Percentiles rank a stretch among this genome's conserved stretches.
Conservation (phyloP, 2,888 invertebrate species). For the Drepana falcataria region DNA sequence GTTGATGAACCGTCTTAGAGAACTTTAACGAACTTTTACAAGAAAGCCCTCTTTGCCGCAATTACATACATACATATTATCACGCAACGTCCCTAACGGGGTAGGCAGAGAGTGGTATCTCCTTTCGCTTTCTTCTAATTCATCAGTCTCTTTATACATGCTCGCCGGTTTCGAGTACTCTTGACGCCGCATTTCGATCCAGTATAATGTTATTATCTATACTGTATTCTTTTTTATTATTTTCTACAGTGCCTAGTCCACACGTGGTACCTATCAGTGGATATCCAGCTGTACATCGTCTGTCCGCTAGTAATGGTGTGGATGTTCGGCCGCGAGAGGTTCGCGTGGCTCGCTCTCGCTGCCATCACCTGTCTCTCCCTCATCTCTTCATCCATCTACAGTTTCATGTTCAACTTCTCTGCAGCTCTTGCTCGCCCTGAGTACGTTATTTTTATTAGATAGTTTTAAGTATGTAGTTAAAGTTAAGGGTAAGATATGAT, state of each 20-base stretch:
- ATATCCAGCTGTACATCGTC: constrained; percentile 44
- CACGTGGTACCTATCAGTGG: constrained; percentile 54
- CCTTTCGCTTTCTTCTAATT: too few relatives aligned
- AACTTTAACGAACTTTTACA: too few relatives aligned
- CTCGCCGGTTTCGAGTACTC: too few relatives aligned
- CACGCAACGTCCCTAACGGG: too few relatives aligned
- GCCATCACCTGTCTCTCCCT: constrained; percentile 27
- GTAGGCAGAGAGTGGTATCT: too few relatives aligned
- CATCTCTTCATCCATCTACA: constrained; percentile 36
- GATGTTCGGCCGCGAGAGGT: constrained; percentile 30
- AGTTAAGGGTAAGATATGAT: neutral
- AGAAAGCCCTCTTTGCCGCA: too few relatives aligned
- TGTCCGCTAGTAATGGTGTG: constrained; percentile 41
- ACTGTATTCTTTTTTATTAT: neutral
- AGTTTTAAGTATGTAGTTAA: too few relatives aligned
- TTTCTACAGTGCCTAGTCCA: constrained; percentile 30
- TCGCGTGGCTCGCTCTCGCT: constrained; percentile 34
- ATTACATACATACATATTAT: too few relatives aligned
- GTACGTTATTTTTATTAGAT: constrained; percentile 38
- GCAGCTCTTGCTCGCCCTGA: constrained; percentile 43
- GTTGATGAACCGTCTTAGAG: too few relatives aligned
- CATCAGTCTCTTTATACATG: too few relatives aligned
- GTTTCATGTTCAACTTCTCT: constrained; percentile 48
- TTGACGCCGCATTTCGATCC: too few relatives aligned
- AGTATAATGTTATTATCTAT: neutral